A percentile compares a stretch with the other conserved stretches of the same genome.
These are phyloP conservation scores for Ptychoptera albimana DNA, from an alignment of 2,888 invertebrate genomes.

Conservation along the genomic window DNA sequence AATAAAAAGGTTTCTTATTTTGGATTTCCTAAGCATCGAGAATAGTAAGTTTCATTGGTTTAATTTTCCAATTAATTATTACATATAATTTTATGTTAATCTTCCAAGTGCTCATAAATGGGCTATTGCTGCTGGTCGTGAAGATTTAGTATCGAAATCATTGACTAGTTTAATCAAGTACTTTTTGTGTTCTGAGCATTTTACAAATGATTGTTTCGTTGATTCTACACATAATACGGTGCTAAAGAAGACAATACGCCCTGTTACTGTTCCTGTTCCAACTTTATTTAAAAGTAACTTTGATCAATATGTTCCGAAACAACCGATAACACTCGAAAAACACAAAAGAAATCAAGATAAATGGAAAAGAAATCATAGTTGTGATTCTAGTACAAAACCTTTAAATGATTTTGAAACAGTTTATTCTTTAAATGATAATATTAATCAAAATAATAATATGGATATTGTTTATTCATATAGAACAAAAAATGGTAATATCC, in stretches of 20 bases:
- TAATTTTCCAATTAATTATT: not conserved
- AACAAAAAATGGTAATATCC: not conserved
- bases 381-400: not conserved
- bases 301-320: conserved; percentile 3
- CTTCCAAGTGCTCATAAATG: conserved; percentile 9
- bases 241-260: conserved; percentile 8
- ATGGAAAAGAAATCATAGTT: no score
- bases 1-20: conserved; percentile 13
- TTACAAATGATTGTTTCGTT: conserved; percentile 10
- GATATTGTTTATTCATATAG: not conserved
- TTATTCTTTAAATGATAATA: not conserved
- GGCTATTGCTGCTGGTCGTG: conserved; percentile 9
- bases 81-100: not conserved
- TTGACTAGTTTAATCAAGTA: conserved; percentile 9
- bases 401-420: not conserved
- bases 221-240: conserved; percentile 8
- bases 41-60: conserved; percentile 11
- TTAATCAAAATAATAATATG: not conserved
- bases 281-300: conserved; percentile 10
- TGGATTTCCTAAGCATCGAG: conserved; percentile 13
- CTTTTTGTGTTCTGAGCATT: conserved; percentile 11
- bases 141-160: conserved; percentile 8
- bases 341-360: no score
- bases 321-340: not conserved
- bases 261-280: conserved; percentile 9